phyloP scores from a whole-genome alignment of 2,113 vertebrate genomes.

The Pituophis catenifer region DNA sequence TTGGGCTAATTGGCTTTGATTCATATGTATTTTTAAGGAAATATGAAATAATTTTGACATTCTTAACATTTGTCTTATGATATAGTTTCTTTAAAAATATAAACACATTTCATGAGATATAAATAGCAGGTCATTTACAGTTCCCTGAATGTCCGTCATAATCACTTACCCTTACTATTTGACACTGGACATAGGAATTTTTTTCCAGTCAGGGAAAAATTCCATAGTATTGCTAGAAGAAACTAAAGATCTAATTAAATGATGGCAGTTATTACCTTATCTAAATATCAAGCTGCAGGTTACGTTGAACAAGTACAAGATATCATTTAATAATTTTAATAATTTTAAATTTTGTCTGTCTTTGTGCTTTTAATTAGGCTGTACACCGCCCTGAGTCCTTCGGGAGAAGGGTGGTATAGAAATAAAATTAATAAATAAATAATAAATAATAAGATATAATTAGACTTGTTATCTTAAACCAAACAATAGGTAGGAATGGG shows the following conservation, averaged over 20 bases:
- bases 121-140: conserved; percentile 7
- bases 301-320: not conserved
- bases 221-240: not conserved
- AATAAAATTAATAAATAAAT: no score
- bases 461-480: not conserved
- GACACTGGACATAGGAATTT: conserved; percentile 13
- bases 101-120: conserved; percentile 33
- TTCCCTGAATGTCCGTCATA: conserved; percentile 23
- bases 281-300: not conserved
- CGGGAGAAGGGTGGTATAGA: no score
- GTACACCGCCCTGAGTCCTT: no score
- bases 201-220: not conserved
- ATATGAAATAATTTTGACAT: conserved; percentile 36
- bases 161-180: conserved; percentile 18
- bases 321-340: no score
- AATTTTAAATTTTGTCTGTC: no score
- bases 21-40: conserved; percentile 55
- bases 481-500: not conserved
- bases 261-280: not conserved
- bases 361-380: no score
- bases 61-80: conserved; percentile 23
- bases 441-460: no score
- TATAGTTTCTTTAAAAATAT: conserved; percentile 2
- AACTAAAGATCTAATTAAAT: not conserved
- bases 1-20: conserved; percentile 59